Percentiles rank a stretch among this genome's conserved stretches.
Conservation (phyloP, 2,797 vertebrate species). For the Anolis apletophallus region DNA sequence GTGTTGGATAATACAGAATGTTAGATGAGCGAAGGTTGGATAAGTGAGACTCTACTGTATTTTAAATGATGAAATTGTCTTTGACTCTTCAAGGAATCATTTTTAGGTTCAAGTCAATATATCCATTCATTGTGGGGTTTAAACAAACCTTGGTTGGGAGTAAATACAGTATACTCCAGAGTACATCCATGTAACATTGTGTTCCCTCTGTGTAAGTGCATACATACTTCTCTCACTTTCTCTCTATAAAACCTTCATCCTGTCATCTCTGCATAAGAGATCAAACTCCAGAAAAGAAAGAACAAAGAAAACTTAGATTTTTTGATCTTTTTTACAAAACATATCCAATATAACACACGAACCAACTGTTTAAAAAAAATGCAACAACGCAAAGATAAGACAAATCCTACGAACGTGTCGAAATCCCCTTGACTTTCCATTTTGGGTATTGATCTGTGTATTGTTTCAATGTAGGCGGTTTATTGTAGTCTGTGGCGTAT, state of each 20-base stretch:
- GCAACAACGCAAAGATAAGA: conserved; percentile 21
- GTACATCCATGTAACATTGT: conserved; percentile 15
- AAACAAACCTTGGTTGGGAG: conserved; percentile 19
- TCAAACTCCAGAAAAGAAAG: conserved; percentile 43
- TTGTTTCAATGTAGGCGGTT: conserved; percentile 53
- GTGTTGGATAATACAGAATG: no score
- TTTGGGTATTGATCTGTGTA: conserved; percentile 52
- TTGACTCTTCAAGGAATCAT: neutral
- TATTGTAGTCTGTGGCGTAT: conserved; percentile 52
- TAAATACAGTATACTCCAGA: conserved; percentile 23
- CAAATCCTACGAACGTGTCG: conserved; percentile 26
- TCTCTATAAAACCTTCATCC: conserved; percentile 33
- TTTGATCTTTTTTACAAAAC: conserved; percentile 54
- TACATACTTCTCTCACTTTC: conserved; percentile 30
- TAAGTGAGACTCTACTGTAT: neutral
- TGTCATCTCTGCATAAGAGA: conserved; percentile 31
- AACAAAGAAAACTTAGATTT: conserved; percentile 57
- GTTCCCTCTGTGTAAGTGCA: conserved; percentile 8
- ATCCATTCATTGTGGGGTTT: neutral
- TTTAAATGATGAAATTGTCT: neutral
- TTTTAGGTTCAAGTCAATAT: neutral
- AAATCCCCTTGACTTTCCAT: conserved; percentile 41
- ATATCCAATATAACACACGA: conserved; percentile 24
- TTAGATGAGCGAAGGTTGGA: no score
- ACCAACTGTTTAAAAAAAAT: conserved; percentile 24